Conservation (phyloP, 23 tunicate genomes). For the Aplidium turbinatum region DNA sequence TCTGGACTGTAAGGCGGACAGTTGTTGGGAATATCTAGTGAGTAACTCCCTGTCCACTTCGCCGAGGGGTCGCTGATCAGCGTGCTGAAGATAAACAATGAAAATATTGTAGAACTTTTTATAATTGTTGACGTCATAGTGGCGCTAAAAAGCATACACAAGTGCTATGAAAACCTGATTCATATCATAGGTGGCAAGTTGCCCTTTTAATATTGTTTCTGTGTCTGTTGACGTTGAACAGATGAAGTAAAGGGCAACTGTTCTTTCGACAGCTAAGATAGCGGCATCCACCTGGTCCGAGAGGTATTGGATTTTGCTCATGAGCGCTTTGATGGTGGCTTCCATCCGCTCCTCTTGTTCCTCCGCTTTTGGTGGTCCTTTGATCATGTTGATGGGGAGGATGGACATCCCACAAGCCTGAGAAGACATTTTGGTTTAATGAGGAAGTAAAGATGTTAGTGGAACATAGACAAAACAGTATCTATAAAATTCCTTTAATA, state of each 20-base stretch:
- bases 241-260: too few relatives aligned
- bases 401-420: conserved; percentile 48
- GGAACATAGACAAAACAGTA: too few relatives aligned
- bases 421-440: neutral
- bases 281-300: conserved; percentile 30
- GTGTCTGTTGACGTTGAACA: too few relatives aligned
- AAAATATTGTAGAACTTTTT: too few relatives aligned
- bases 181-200: too few relatives aligned
- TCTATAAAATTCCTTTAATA: too few relatives aligned
- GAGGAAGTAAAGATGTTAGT: too few relatives aligned
- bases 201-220: too few relatives aligned
- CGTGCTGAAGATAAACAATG: conserved; percentile 7
- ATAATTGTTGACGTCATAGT: too few relatives aligned
- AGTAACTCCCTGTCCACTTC: conserved; percentile 11
- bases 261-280: too few relatives aligned
- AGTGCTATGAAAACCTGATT: too few relatives aligned
- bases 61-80: conserved; percentile 23
- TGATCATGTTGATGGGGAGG: conserved; percentile 39
- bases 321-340: conserved; percentile 13
- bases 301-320: conserved; percentile 25
- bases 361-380: conserved; percentile 35
- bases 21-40: conserved; percentile 31
- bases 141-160: too few relatives aligned
- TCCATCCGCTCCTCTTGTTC: conserved; percentile 17
- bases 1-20: conserved; percentile 15